A percentile compares a stretch with the other conserved stretches of the same genome.
Conservation (phyloP, 2,888 invertebrate genomes). For the Suillia variegata region DNA sequence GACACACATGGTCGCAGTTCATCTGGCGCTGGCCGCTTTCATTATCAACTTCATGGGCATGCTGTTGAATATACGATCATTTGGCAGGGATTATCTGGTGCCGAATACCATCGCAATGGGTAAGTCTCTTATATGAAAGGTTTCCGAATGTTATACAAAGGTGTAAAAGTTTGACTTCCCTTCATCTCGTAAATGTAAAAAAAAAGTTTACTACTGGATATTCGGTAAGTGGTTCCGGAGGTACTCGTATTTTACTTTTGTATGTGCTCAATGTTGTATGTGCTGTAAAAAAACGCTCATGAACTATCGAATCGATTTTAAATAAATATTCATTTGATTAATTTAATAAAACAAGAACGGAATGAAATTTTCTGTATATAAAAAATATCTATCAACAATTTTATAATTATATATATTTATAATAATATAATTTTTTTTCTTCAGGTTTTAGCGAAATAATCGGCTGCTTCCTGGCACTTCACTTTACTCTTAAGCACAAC, state of each 20-base stretch:
- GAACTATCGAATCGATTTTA: no score
- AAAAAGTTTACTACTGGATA: conserved; percentile 13
- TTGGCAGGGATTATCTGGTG: conserved; percentile 58
- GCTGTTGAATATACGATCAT: conserved; percentile 61
- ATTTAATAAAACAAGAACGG: no score
- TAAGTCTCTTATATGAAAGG: conserved; percentile 29
- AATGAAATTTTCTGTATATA: no score
- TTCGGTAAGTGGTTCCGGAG: conserved; percentile 5
- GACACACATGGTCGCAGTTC: conserved; percentile 55
- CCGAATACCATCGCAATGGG: conserved; percentile 61
- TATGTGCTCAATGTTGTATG: no score
- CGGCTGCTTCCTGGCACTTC: conserved; percentile 59
- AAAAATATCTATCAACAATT: no score
- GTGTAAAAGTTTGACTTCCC: background rate
- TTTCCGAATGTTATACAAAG: background rate
- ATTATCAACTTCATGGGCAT: conserved; percentile 62
- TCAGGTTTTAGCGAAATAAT: conserved; percentile 60
- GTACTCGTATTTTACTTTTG: no score
- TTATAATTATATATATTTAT: no score
- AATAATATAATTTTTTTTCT: no score
- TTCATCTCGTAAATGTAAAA: conserved; percentile 7
- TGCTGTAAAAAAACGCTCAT: no score
- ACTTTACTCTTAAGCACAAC: conserved; percentile 55
- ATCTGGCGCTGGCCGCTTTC: conserved; percentile 56
- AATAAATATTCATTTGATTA: no score